Base-by-base conservation (phyloP, 2,888 invertebrate species). In the Clunio marinus region DNA sequence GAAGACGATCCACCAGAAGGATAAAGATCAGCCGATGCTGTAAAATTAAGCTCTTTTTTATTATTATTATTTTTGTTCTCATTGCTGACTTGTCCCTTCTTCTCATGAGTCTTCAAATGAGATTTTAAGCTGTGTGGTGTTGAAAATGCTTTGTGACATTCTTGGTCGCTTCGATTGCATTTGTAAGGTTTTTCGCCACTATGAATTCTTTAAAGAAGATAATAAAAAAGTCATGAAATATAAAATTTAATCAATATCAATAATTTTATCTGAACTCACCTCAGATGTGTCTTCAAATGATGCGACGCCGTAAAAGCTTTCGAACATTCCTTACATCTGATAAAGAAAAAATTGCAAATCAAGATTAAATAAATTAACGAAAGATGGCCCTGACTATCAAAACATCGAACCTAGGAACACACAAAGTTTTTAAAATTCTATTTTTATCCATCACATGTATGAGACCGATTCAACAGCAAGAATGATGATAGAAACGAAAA, bases 61-160 rank as follows among this genome's bases (percentile, higher is more conserved):
- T 25, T 27, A 3, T 28, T 28, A 32, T 17, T 22, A 2, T 10
- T n/a, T 17, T 17, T 15, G 17, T 20, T 51, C 17, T 51, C 17
- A 5, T n/a, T 17, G n/a, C 22, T n/a, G 20, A 17, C 22, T 10
- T 41, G 41, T 2, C 3, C 5, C 10, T 73, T 72, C 72, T 81
- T 83, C 75, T 86, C 85, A 74, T 93, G 93, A 66, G 88, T 88
- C 76, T 84, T 86, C 46, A 86, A 82, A 75, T 94, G 93, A 41
- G 88, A 86, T 74, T 89, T 89, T 2, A 93, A 80, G 75, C 90
- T 91, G 73, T 92, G 89, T n/a, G 88, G 85, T 0, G 93, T 91
- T 7, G 91, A 88, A 77, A 94, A 94, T 0, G 91, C 85, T 73
- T 88, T 84, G 24, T 83, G 83, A 75, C 93, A 93, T 32, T 66